Evolutionary conservation across 2,797 vertebrate genomes (phyloP).

Genomic region (Chrysocyon brachyurus): DNA sequence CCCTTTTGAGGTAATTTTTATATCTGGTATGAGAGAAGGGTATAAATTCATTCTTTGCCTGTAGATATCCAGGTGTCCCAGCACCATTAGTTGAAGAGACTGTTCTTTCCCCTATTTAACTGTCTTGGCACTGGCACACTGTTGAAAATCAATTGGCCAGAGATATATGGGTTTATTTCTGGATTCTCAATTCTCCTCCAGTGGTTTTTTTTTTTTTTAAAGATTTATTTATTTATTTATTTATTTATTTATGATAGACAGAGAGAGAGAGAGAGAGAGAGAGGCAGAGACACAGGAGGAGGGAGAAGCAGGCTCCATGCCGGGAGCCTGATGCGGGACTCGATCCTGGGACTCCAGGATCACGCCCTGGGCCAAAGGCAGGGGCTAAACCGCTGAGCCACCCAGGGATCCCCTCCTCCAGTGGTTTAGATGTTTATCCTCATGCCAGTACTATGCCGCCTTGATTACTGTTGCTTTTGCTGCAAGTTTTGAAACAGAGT

Average conservation of each 20-base stretch:
- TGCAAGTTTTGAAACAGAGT: neutral
- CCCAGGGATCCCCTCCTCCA: neutral
- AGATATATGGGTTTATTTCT: neutral
- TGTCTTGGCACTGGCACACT: neutral
- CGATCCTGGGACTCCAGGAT: no score
- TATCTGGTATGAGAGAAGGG: neutral
- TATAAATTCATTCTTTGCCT: neutral
- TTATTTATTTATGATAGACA: no score
- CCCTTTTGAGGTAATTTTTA: neutral
- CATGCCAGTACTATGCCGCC: neutral
- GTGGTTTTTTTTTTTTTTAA: neutral
- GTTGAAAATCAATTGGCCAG: neutral
- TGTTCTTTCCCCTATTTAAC: neutral
- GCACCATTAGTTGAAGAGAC: neutral
- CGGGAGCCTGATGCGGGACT: no score
- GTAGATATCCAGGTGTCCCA: neutral
- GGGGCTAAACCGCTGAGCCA: no score
- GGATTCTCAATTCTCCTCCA: neutral
- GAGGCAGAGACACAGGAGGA: no score
- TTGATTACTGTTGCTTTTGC: neutral
- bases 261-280: no score
- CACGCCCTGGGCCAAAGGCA: no score
- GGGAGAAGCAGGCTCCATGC: no score
- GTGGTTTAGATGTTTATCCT: neutral
- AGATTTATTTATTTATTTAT: no score